Base-by-base conservation (phyloP, 2,888 invertebrate species). In the Eristalis intricaria region DNA sequence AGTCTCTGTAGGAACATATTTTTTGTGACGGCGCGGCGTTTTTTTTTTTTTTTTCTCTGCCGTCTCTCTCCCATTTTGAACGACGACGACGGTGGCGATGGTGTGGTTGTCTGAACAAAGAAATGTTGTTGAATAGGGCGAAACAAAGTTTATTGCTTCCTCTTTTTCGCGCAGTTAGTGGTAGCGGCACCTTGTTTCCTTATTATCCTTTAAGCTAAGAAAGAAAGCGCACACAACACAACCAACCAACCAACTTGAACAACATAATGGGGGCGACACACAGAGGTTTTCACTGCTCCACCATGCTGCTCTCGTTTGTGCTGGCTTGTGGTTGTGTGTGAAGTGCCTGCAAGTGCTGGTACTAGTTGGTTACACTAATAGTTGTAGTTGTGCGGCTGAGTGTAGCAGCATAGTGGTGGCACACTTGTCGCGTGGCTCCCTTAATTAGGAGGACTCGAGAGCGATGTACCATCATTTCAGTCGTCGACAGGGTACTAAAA, bases 141-240 rank as follows among this genome's bases (percentile, higher is more conserved):
- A 79, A 76, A 87, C 75, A 84, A 87, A 79, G 75, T 84, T 87
- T 79, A 79, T 76, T 83, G 79, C 79, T 83, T 87, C 83, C 79
- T 79, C 66, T 83, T 84, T 87, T 83, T 71, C 66, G 78, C 83
- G 70, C 61, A 83, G 79, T 79, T 82, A 83, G 83, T 83, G 77
- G 77, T 71, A 74, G 78, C 74, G 63, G 83, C 79, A 79, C 86
- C 83, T 87, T 83, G 74, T 86, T 87, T 84, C 63, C 79, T 79
- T 87, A 76, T 87, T 86, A 83, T 83, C 75, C 83, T 76, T 73
- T 68, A 83, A 83, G 79, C 75, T 76, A 79, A 76, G 68, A 79
- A 84, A 50, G 68, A 70, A 50, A 50, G 50, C 50, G 60, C 23
- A 60, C 60, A 60, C 60, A 60, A 60, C 60, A 29, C 60, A 22